Evolutionary conservation across 1,140 invertebrate genomes (phyloP).

Genomic region (Drosophila bifasciata): DNA sequence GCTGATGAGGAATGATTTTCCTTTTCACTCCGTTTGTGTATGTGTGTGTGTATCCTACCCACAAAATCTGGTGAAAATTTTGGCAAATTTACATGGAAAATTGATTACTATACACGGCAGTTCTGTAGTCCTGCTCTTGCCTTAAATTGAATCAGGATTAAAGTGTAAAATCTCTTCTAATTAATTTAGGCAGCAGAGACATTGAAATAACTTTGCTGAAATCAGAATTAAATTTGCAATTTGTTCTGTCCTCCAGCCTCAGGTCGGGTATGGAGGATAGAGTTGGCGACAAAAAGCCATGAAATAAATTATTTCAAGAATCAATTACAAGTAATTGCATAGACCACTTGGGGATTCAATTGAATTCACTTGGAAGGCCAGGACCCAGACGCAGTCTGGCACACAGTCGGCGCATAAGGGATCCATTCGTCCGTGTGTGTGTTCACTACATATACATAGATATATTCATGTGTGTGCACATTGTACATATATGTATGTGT

Average conservation of each 20-base stretch:
- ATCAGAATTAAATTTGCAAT: conserved; percentile 41
- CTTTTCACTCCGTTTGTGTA: no score
- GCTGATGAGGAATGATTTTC: no score
- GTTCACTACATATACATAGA: conserved; percentile 6
- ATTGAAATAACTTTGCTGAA: conserved; percentile 14
- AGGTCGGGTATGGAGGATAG: neutral
- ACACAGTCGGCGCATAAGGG: conserved; percentile 1
- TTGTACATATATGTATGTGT: neutral
- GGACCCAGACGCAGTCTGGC: conserved; percentile 20
- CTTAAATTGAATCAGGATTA: conserved; percentile 16
- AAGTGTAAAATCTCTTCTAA: conserved; percentile 38
- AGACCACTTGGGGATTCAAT: conserved; percentile 72
- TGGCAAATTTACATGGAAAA: neutral
- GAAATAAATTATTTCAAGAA: conserved; percentile 74
- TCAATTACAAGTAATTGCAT: conserved; percentile 73
- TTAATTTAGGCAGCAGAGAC: conserved; percentile 58
- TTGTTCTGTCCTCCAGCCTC: conserved; percentile 13
- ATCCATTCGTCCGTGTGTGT: conserved; percentile 6
- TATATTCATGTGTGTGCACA: neutral
- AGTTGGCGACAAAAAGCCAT: conserved; percentile 68
- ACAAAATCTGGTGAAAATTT: no score
- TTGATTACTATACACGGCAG: conserved; percentile 5
- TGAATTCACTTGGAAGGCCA: conserved; percentile 54
- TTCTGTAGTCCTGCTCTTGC: neutral
- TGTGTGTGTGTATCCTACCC: no score